Base-by-base conservation (phyloP, 2,113 vertebrate genomes). In the Leucosticte australis region DNA sequence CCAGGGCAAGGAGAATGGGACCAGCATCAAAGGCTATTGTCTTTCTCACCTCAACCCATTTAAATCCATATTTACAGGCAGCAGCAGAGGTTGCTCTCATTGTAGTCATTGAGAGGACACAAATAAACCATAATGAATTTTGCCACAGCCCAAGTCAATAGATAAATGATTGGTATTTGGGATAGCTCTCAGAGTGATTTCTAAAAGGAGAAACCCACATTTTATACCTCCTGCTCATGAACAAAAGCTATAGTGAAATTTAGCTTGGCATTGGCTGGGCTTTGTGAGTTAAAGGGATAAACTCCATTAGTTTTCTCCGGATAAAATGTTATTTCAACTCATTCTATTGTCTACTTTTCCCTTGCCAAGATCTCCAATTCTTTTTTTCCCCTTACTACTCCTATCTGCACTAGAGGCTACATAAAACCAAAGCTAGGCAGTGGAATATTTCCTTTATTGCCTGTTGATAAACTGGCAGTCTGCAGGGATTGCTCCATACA, bases 251-350 rank as follows among this genome's bases (percentile, higher is more conserved):
- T 47, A 85, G 31, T 65, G 49, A 94, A 93, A 97, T 97, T 95
- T 62, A 93, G 44, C 79, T 94, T 91, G 94, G 83, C 57, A 74
- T 63, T 63, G 60, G 8, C 70, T 84, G 60, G n/a, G 86, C 49
- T 95, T 95, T 83, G 44, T 89, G 86, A 95, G 78, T 89, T 96
- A 91, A 49, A 92, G 62, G 50, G 82, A 94, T 81, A 78, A 97
- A 94, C 44, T 91, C 89, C 84, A 94, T 97, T 96, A 95, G 97
- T 96, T 97, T 92, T 95, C 87, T 94, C 59, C 91, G 93, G 96
- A 95, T 91, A 95, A 97, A 97, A 95, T 84, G 53, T 96, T 96
- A 96, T 95, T 96, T 97, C 95, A 96, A 85, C 49, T 95, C 86
- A 92, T 95, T 93, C 82, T 75, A 91, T 93, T 94, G 70, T 92